Conservation (phyloP, 2,888 invertebrate species). For the Polia nebulosa region DNA sequence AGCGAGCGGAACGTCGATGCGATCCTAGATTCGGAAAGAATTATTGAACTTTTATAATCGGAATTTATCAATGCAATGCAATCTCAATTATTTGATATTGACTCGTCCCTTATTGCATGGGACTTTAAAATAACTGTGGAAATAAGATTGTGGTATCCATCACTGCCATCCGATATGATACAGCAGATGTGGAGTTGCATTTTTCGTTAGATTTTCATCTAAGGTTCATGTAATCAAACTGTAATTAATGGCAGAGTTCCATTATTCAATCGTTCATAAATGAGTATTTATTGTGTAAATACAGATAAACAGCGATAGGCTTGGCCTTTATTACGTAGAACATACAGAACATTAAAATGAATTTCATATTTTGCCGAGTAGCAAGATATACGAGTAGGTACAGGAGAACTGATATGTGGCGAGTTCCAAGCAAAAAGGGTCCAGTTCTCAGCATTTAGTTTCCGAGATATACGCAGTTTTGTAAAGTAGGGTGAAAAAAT, state of each 20-base stretch:
- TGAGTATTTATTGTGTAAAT: neutral
- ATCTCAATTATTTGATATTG: neutral
- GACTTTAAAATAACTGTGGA: neutral
- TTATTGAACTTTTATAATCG: neutral
- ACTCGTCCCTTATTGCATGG: neutral
- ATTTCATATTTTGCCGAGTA: constrained; percentile 8
- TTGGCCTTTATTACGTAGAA: constrained; percentile 16
- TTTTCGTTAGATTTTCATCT: constrained; percentile 6
- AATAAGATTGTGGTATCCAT: neutral
- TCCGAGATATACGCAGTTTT: too few species aligned
- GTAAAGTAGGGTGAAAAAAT: too few species aligned
- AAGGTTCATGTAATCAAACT: neutral
- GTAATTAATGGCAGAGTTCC: neutral
- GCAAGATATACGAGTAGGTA: neutral
- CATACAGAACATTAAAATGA: too few species aligned
- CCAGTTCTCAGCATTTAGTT: too few species aligned
- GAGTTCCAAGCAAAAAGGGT: too few species aligned
- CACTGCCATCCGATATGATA: neutral
- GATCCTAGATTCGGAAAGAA: neutral
- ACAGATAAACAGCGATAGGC: neutral
- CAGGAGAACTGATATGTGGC: neutral
- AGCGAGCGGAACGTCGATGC: neutral
- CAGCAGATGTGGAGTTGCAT: too few species aligned
- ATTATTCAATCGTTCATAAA: constrained; percentile 8
- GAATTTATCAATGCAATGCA: neutral